Evolutionary conservation across 2,888 invertebrate genomes (phyloP), one percentile per base, ranked within the genome.

Genomic region (Furcula furcula): DNA sequence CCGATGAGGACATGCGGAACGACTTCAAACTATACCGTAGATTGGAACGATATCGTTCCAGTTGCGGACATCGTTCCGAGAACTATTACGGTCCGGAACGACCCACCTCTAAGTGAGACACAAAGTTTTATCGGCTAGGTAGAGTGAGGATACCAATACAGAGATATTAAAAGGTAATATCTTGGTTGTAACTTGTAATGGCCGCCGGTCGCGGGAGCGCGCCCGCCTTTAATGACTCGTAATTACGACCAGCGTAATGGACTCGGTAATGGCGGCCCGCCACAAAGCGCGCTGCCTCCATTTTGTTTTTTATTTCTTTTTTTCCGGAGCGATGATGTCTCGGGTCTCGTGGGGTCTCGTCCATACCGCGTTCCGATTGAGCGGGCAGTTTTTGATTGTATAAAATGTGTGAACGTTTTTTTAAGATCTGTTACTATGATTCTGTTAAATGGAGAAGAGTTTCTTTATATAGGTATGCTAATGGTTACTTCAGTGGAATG

Each of bases 161-260:
- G 60, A 53, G 66, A 74, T 76, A 82, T 83, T 83, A 82, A 82
- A 81, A 80, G 76, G 71, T 76, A 69, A 79, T 80, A 80, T 75
- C 74, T 76, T 54, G 51, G 36, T 41, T 54, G 44, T n/a, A n/a
- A n/a, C n/a, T n/a, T n/a, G n/a, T 58, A 56, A 58, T 56, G 48
- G 38, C 39, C 41, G 38, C 29, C 36, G 61, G 64, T 64, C 59
- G 59, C 75, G 68, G 75, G 70, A 73, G 80, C 79, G 69, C 61
- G 57, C 57, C 51, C 58, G 55, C 47, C 59, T 68, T 77, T 87
- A 87, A 87, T 86, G 84, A 82, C 81, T 71, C 70, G 78, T 84
- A 86, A 87, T 87, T 85, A 84, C 82, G 74, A 50, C 46, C 59
- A 52, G 40, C 58, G 84, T 85, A 85, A 86, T 85, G 79, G 84